Evolutionary conservation across 2,888 invertebrate species (phyloP), one percentile per base, ranked within the genome.

Genomic region (Folsomia candida): DNA sequence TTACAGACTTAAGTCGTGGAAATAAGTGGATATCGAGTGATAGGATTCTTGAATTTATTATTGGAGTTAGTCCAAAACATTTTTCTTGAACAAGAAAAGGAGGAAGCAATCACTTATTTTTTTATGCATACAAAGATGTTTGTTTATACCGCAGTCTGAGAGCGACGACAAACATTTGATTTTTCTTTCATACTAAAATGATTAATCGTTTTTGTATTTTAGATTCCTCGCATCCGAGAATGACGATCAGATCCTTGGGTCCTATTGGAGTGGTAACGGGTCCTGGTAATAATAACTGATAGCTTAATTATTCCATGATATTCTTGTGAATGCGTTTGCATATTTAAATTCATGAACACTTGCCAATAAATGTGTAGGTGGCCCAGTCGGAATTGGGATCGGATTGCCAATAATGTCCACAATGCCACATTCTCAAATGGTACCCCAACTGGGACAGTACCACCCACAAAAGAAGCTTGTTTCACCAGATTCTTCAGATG

Each of bases 401-500:
- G 77, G 79, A 27, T 73, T 79, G 3, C 79, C 78, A 47, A 75
- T 80, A 62, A 78, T 80, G 78, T 67, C 76, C 27, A 67, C 77
- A 58, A 70, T 74, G 2, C 66, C 51, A 28, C 25, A 63, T 22
- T 67, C 71, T 9, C 73, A 67, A 60, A 11, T 70, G 59, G 37
- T 70, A 28, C 25, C 70, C 4, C 67, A 64, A 2, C 69, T 63
- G 25, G 66, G 66, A 20, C 67, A 64, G 11, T 29, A 51, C 26
- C 60, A 63, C 37, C 20, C 37, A 22, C 51, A 28, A 20, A 74
- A 78, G 29, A 77, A 76, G 29, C 63, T 78, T 60, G 76, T 76
- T 51, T 75, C 76, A 3, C 77, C 79, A 24, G 79, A 79, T 68
- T 79, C 79, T 20, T 75, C 79, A 9, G 78, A 78, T 54, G 79